Base-by-base conservation (phyloP, 2,113 vertebrate genomes). In the Kryptolebias marmoratus region DNA sequence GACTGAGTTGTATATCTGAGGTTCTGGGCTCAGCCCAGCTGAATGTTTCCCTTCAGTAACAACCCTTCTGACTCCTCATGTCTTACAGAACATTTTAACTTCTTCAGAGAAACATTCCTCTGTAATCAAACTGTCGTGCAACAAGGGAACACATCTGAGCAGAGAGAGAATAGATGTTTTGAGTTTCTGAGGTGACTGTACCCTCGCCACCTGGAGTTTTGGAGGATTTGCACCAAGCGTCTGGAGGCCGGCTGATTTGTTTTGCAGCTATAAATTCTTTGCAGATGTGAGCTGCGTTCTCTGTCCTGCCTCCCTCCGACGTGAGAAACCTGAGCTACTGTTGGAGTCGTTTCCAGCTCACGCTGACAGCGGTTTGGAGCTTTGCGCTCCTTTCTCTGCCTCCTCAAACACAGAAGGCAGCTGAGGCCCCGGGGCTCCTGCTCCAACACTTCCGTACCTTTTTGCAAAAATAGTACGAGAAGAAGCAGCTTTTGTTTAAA, bases 311-410 rank as follows among this genome's bases (percentile, higher is more conserved):
- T 83, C 59, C 67, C 36, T 52, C 57, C 56, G 57, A 32, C 42
- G 65, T 72, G 31, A 64, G 84, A 75, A 89, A 83, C 31, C 53
- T 65, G 85, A 83, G 87, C 82, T 80, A 68, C 84, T 53, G 87
- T 81, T 68, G 64, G 64, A 83, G 66, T 69, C 18, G 1, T 64
- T 77, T 85, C 73, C 77, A 82, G 87, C 67, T 79, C 28, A 48
- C 18, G 77, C 70, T 77, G 84, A 85, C 84, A 81, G 79, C 69
- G 67, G 87, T 83, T 76, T 87, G 82, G 77, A 87, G 67, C 77
- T 64, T n/a, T 12, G 59, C 5, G 3, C 71, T 58, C n/a, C 79
- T 80, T 83, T 79, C 76, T 54, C 39, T 42, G 39, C 39, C 9
- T 42, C 39, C 39, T 42, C 39, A 1, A 42, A 69, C 68, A 71